Conservation (phyloP, 1,140 invertebrate species). For the Apis mellifera region Amel_HAv3.1 CM009943.2:8998001-8998500, state of each 20-base stretch:
- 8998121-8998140: neutral
- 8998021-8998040: neutral
- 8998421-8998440: neutral
- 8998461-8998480: neutral
- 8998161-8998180: neutral
- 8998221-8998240: neutral
- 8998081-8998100: slow-evolving; percentile 4
- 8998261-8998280: no score
- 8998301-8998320: no score
- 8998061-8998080: neutral
- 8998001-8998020: neutral
- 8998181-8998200: neutral
- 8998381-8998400: neutral
- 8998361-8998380: neutral
- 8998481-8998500: neutral
- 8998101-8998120: neutral
- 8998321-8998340: slow-evolving; percentile 36
- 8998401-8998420: neutral
- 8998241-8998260: no score
- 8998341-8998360: slow-evolving; percentile 28
- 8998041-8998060: no score
- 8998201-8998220: neutral
- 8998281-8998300: neutral
- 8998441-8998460: neutral
- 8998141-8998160: slow-evolving; percentile 11